Conservation (phyloP, 2,888 invertebrate species). For the Tachina lurida region DNA sequence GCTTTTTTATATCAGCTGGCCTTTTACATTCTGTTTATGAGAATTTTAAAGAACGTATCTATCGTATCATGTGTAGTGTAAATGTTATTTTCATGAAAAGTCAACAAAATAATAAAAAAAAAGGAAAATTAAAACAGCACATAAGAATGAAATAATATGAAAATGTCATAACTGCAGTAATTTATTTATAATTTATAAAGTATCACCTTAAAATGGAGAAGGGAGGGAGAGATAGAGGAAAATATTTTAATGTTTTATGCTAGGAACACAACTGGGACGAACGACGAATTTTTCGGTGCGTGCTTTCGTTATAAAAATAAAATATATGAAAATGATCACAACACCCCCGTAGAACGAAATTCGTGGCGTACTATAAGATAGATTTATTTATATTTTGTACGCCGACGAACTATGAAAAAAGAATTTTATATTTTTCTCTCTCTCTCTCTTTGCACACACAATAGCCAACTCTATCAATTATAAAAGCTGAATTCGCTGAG, state of each 20-base stretch:
- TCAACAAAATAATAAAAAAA: constrained; percentile 48
- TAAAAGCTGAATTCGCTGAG: too few relatives aligned
- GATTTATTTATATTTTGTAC: too few relatives aligned
- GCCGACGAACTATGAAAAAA: too few relatives aligned
- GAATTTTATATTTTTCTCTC: too few relatives aligned
- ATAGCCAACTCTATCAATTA: too few relatives aligned
- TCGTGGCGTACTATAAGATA: too few relatives aligned
- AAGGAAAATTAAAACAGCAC: constrained; percentile 22
- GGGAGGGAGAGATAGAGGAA: constrained; percentile 7
- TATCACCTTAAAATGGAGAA: constrained; percentile 15
- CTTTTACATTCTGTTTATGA: constrained; percentile 57
- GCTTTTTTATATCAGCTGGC: constrained; percentile 36
- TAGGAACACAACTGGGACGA: too few relatives aligned
- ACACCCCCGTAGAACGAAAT: too few relatives aligned
- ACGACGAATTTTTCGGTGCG: too few relatives aligned
- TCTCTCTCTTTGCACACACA: too few relatives aligned
- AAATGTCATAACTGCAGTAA: constrained; percentile 56
- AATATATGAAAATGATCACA: too few relatives aligned
- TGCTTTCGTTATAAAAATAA: too few relatives aligned
- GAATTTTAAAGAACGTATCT: constrained; percentile 33
- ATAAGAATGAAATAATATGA: constrained; percentile 41
- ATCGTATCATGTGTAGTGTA: constrained; percentile 43
- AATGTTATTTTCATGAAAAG: constrained; percentile 41
- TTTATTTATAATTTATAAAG: constrained; percentile 62
- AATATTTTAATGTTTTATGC: constrained; percentile 33